A percentile compares a stretch with the other conserved stretches of the same genome.
Conservation (phyloP, 2,113 vertebrate species). For the Pachypanchax playfairii region DNA sequence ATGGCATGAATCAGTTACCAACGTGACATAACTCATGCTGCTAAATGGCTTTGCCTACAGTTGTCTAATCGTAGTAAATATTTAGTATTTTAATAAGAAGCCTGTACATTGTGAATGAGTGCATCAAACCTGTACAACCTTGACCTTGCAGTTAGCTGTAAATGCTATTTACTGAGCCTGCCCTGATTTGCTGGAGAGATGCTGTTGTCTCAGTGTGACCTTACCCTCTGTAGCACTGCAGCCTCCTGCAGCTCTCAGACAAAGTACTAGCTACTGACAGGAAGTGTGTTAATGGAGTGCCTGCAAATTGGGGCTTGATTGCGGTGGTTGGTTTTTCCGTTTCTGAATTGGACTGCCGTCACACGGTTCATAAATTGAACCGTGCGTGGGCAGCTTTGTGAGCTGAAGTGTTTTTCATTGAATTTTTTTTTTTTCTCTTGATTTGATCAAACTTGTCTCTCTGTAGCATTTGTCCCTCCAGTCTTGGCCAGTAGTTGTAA, state of each 20-base stretch:
- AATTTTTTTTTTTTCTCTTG: constrained; percentile 32
- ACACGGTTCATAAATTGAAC: constrained; percentile 51
- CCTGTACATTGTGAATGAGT: no score
- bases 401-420: constrained; percentile 34
- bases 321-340: constrained; percentile 30
- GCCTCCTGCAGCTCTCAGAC: neutral
- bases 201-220: neutral
- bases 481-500: neutral
- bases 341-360: constrained; percentile 52
- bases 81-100: no score
- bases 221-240: constrained; percentile 10
- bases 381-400: constrained; percentile 41
- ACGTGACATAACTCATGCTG: no score
- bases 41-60: no score
- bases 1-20: no score
- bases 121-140: neutral
- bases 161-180: neutral
- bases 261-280: constrained; percentile 9
- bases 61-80: no score
- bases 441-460: constrained; percentile 23
- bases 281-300: constrained; percentile 56
- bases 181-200: neutral
- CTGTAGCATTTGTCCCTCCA: neutral
- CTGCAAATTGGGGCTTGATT: constrained; percentile 65
- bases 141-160: neutral